Percentiles rank a stretch among this genome's conserved stretches.
These are phyloP conservation scores for Chrysocyon brachyurus DNA, from an alignment of 2,797 vertebrate species.

Conservation along the genomic window DNA sequence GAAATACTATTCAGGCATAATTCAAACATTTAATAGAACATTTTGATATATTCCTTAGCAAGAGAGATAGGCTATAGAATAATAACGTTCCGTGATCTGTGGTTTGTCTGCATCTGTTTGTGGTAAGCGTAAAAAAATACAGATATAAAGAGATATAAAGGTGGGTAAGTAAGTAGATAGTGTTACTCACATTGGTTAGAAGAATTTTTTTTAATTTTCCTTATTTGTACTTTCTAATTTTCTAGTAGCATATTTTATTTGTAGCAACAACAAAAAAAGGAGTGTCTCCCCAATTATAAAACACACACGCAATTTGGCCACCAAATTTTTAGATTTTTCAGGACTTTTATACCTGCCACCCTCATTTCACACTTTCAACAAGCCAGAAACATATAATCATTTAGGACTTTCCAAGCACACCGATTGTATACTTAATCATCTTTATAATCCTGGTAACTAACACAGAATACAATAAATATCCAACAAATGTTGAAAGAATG, in stretches of 20 bases:
- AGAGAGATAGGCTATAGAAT: background rate
- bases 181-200: background rate
- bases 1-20: background rate
- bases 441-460: background rate
- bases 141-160: background rate
- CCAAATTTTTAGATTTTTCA: slow-evolving; percentile 45
- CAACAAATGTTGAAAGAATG: background rate
- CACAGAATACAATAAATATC: background rate
- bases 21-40: slow-evolving; percentile 3
- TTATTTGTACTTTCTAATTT: slow-evolving; percentile 37
- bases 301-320: background rate
- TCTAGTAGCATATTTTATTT: background rate
- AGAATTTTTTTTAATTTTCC: background rate
- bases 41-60: background rate
- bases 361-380: background rate
- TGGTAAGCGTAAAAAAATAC: background rate
- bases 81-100: background rate
- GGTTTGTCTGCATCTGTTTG: background rate
- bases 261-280: background rate
- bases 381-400: background rate
- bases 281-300: background rate
- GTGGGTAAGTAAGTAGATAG: background rate
- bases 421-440: background rate
- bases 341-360: background rate
- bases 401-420: background rate